Evolutionary conservation across 2,888 invertebrate genomes (phyloP).

Genomic region (Steinernema carpocapsae): DNA sequence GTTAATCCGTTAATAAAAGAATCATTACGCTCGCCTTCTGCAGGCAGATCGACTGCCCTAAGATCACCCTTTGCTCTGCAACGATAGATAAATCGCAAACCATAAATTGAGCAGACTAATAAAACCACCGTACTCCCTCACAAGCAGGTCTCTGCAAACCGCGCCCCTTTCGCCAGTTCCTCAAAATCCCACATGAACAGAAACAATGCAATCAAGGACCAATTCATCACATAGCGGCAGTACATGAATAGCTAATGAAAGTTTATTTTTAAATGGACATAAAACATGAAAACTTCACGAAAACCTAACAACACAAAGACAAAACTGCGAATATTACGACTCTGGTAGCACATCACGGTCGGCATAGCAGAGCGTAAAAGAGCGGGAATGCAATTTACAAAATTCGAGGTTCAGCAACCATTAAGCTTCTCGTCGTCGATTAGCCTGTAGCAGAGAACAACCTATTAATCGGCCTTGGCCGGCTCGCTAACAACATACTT

Average conservation of each 20-base stretch:
- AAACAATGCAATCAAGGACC: too few species aligned
- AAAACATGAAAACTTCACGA: neutral
- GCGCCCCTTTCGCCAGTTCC: too few species aligned
- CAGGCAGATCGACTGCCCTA: too few species aligned
- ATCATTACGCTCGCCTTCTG: too few species aligned
- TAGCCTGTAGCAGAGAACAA: constrained; percentile 33
- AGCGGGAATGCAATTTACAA: constrained; percentile 33
- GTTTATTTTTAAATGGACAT: constrained; percentile 16
- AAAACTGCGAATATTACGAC: constrained; percentile 20
- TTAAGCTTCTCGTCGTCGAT: constrained; percentile 35
- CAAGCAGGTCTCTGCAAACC: too few species aligned
- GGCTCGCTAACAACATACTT: constrained; percentile 30
- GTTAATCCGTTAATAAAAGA: too few species aligned
- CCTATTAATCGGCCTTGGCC: constrained; percentile 32
- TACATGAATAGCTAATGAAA: neutral
- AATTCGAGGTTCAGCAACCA: constrained; percentile 32
- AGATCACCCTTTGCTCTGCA: too few species aligned
- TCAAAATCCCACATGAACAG: too few species aligned
- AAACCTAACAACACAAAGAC: constrained; percentile 34
- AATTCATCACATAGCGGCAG: too few species aligned
- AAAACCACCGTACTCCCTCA: too few species aligned
- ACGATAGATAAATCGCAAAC: too few species aligned
- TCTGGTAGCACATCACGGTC: neutral
- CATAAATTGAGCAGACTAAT: too few species aligned
- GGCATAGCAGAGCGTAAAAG: neutral